These are phyloP conservation scores for Chymomyza caudatula DNA, from an alignment of 2,888 invertebrate genomes.

Conservation along the genomic window DNA sequence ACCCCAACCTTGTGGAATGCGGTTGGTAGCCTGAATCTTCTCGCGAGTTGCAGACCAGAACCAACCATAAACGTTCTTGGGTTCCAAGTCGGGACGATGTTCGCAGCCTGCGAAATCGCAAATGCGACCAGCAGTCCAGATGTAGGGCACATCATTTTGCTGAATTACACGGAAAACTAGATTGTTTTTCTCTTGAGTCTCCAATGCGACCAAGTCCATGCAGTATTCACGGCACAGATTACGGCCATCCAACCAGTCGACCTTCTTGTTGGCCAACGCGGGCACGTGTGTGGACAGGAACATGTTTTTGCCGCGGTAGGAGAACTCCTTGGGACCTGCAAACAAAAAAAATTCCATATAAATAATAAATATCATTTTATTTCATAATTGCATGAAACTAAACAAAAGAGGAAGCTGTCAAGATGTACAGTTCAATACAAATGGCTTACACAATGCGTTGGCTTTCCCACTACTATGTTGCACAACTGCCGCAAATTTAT, in stretches of 20 bases:
- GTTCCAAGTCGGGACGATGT: constrained; percentile 89
- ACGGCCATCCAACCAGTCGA: constrained; percentile 94
- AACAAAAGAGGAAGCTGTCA: not conserved
- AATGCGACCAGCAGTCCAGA: constrained; percentile 94
- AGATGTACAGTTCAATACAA: not conserved
- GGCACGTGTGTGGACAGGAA: constrained; percentile 92
- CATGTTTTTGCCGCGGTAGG: constrained; percentile 91
- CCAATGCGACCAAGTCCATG: constrained; percentile 94
- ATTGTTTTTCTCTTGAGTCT: constrained; percentile 94
- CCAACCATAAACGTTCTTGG: constrained; percentile 91
- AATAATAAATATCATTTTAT: not conserved
- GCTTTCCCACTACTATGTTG: constrained; percentile 17
- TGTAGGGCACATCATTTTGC: constrained; percentile 93
- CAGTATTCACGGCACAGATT: constrained; percentile 95
- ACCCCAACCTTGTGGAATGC: constrained; percentile 80
- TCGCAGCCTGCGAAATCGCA: constrained; percentile 97
- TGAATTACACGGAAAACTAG: constrained; percentile 92
- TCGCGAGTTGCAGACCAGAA: constrained; percentile 95
- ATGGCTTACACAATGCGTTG: not conserved
- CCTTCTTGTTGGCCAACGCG: constrained; percentile 86
- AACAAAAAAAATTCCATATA: constrained; percentile 37
- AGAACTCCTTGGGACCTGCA: constrained; percentile 93
- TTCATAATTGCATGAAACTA: not conserved
- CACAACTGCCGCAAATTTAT: constrained; percentile 62
- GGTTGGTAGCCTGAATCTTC: constrained; percentile 90